A percentile compares a stretch with the other conserved stretches of the same genome.
Conservation (phyloP, 1,140 invertebrate species). For the Eupristina koningsbergeri region DNA sequence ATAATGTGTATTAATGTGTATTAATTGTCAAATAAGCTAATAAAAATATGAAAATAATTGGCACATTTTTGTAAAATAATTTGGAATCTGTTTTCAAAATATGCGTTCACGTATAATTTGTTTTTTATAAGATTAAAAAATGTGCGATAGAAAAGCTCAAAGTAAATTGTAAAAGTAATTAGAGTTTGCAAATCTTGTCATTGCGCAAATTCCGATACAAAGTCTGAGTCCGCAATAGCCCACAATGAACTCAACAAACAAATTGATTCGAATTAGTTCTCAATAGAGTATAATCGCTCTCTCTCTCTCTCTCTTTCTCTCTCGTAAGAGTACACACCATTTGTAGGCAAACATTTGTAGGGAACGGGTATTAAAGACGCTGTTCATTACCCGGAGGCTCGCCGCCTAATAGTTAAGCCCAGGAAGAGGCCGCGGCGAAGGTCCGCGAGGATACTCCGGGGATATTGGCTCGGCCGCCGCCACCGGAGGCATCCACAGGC, state of each 20-base stretch:
- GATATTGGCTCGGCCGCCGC: background rate
- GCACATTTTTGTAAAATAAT: no score
- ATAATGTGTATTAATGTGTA: no score
- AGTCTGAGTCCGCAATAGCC: background rate
- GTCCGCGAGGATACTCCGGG: slow-evolving; percentile 61
- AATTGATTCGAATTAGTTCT: slow-evolving; percentile 73
- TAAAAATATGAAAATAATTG: no score
- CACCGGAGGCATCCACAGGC: slow-evolving; percentile 42
- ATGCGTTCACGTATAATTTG: background rate
- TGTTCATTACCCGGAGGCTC: slow-evolving; percentile 69
- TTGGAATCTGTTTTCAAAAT: no score
- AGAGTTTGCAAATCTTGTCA: no score
- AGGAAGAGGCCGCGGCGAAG: slow-evolving; percentile 67
- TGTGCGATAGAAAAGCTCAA: background rate
- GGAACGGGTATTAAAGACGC: background rate
- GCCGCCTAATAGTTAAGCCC: slow-evolving; percentile 72
- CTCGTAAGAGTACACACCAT: background rate
- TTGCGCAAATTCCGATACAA: background rate
- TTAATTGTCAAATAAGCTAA: no score
- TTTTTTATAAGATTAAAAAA: background rate
- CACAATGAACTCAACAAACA: slow-evolving; percentile 5
- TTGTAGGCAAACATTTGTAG: background rate
- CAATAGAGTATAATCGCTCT: slow-evolving; percentile 65
- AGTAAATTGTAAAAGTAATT: no score
- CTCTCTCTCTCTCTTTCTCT: background rate